These are phyloP conservation scores for Mesoclemmys tuberculata DNA, from an alignment of 2,113 vertebrate species.

Conservation along the genomic window DNA sequence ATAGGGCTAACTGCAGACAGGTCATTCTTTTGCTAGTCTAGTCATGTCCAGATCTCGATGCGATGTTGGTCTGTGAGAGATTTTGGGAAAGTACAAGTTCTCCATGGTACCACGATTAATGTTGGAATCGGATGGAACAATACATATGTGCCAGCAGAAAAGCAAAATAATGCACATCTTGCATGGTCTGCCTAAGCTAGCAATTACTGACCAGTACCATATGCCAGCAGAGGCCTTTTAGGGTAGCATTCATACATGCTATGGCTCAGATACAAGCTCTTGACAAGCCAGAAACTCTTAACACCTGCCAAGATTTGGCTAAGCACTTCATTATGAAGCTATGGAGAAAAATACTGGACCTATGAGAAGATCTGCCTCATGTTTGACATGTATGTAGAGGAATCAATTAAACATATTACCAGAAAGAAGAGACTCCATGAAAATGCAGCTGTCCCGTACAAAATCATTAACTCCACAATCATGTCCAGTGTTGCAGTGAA, in stretches of 20 bases:
- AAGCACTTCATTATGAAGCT: background rate
- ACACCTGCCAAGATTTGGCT: background rate
- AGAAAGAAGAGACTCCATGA: no score
- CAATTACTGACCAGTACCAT: background rate
- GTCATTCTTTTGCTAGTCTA: background rate
- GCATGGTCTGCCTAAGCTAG: background rate
- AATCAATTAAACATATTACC: no score
- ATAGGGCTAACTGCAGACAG: background rate
- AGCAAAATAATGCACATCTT: background rate
- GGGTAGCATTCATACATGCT: background rate
- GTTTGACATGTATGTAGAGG: background rate
- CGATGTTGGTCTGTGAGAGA: background rate
- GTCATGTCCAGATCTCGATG: background rate
- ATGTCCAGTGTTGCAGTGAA: no score
- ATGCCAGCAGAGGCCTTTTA: no score
- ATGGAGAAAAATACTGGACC: background rate
- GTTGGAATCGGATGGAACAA: background rate
- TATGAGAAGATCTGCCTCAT: background rate
- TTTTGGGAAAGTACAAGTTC: background rate
- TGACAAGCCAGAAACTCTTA: background rate
- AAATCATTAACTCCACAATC: no score
- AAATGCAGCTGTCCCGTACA: no score
- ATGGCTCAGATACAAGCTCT: background rate
- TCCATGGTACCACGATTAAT: background rate
- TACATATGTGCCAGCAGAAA: background rate